Percentiles rank a stretch among this genome's conserved stretches.
These are phyloP conservation scores for Gymnobelideus leadbeateri DNA, from an alignment of 2,113 vertebrate genomes.

Conservation along the genomic window DNA sequence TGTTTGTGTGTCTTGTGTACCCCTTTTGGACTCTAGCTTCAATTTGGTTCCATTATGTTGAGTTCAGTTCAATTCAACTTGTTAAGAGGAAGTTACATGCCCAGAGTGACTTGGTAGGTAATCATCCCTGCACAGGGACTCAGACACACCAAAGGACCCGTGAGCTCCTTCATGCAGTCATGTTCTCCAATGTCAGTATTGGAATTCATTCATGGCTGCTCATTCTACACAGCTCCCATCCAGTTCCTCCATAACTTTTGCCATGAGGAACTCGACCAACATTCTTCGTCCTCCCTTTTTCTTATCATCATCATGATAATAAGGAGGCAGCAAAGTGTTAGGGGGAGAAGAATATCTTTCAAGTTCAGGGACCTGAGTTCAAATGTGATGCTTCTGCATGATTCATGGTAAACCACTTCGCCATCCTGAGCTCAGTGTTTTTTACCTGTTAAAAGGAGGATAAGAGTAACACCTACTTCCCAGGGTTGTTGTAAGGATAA, in stretches of 20 bases:
- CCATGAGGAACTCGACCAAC: not conserved
- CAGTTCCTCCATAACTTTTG: not conserved
- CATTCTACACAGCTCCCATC: not conserved
- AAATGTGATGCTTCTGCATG: not conserved
- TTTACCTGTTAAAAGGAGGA: not conserved
- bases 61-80: not conserved
- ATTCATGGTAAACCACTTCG: not conserved
- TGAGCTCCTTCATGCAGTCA: not conserved
- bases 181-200: not conserved
- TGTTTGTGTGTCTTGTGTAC: not conserved
- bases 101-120: not conserved
- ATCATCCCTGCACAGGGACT: not conserved
- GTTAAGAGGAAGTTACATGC: not conserved
- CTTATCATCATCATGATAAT: not conserved
- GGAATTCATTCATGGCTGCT: not conserved
- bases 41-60: not conserved
- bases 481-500: not conserved
- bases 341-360: not conserved
- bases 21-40: not conserved
- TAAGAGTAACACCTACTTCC: not conserved
- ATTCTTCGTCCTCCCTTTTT: not conserved
- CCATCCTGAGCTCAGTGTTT: not conserved
- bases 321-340: not conserved
- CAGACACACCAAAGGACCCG: not conserved
- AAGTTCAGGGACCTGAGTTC: not conserved